Conservation (phyloP, 2,888 invertebrate genomes). For the Thelaira solivaga region DNA sequence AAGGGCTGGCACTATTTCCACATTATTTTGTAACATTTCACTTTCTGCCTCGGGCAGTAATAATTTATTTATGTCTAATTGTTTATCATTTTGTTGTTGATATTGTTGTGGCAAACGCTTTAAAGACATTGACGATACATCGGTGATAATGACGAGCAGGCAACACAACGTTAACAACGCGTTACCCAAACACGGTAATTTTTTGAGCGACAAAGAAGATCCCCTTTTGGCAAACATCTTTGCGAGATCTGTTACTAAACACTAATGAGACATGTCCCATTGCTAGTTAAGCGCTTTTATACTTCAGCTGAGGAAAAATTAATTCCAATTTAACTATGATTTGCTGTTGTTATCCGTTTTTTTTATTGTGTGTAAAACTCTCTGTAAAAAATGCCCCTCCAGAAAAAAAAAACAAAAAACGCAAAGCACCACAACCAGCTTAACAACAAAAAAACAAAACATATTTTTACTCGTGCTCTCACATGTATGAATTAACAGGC, state of each 20-base stretch:
- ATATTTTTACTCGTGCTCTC: neutral
- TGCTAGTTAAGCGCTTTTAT: constrained; percentile 75
- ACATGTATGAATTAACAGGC: neutral
- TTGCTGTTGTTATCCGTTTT: constrained; percentile 32
- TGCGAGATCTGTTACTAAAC: constrained; percentile 76
- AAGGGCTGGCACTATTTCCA: constrained; percentile 66
- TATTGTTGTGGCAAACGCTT: constrained; percentile 67
- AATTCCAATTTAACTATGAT: constrained; percentile 68
- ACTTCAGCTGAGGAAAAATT: constrained; percentile 72
- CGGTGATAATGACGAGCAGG: constrained; percentile 50
- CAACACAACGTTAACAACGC: constrained; percentile 57
- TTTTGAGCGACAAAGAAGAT: constrained; percentile 50
- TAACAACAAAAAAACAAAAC: neutral
- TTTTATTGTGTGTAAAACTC: constrained; percentile 35
- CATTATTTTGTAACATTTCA: constrained; percentile 68
- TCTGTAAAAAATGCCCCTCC: constrained; percentile 32
- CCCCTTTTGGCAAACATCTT: constrained; percentile 74
- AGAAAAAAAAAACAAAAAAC: neutral
- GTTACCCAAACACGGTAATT: constrained; percentile 52
- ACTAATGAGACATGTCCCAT: constrained; percentile 77
- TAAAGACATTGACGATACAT: constrained; percentile 69
- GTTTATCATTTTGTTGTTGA: constrained; percentile 57
- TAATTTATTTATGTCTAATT: constrained; percentile 49
- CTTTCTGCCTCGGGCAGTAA: constrained; percentile 44
- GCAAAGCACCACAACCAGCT: constrained; percentile 4